These are phyloP conservation scores for Morinoia aosen DNA, from an alignment of 2,888 invertebrate species.

Conservation along the genomic window DNA sequence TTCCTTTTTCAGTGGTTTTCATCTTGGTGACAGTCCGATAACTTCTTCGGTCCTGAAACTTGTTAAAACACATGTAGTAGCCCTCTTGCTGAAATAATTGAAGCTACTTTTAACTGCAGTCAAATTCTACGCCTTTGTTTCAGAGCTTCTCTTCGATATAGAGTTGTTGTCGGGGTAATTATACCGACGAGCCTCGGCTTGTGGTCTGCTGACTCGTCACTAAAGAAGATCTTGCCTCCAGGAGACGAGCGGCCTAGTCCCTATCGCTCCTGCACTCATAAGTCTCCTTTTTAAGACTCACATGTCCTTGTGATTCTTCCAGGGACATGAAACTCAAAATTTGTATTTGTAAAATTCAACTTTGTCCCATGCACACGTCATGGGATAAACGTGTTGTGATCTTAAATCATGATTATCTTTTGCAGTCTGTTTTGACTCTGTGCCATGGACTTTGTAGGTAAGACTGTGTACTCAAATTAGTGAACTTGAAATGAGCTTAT, in stretches of 20 bases:
- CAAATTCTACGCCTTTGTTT: constrained; percentile 51
- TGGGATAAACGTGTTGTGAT: constrained; percentile 22
- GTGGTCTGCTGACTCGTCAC: background rate
- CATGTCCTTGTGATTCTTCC: constrained; percentile 16
- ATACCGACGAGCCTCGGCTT: background rate
- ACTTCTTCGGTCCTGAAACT: constrained; percentile 29
- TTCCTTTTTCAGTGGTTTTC: constrained; percentile 15
- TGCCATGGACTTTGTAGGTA: constrained; percentile 46
- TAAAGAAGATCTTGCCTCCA: constrained; percentile 20
- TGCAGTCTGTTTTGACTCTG: constrained; percentile 41
- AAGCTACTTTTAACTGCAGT: constrained; percentile 32
- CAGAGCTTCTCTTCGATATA: constrained; percentile 46
- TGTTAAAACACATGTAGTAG: constrained; percentile 41
- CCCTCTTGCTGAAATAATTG: constrained; percentile 39
- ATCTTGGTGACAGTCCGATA: constrained; percentile 40
- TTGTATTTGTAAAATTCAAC: background rate
- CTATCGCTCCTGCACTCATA: background rate
- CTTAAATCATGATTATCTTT: constrained; percentile 35
- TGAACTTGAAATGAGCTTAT: background rate
- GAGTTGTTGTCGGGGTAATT: constrained; percentile 33
- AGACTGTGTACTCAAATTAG: constrained; percentile 27
- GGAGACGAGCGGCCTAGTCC: background rate
- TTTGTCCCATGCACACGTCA: background rate
- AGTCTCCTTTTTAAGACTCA: background rate
- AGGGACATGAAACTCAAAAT: constrained; percentile 12